phyloP scores from a whole-genome alignment of 2,113 vertebrate species.

The Cygnus buccinator region DNA sequence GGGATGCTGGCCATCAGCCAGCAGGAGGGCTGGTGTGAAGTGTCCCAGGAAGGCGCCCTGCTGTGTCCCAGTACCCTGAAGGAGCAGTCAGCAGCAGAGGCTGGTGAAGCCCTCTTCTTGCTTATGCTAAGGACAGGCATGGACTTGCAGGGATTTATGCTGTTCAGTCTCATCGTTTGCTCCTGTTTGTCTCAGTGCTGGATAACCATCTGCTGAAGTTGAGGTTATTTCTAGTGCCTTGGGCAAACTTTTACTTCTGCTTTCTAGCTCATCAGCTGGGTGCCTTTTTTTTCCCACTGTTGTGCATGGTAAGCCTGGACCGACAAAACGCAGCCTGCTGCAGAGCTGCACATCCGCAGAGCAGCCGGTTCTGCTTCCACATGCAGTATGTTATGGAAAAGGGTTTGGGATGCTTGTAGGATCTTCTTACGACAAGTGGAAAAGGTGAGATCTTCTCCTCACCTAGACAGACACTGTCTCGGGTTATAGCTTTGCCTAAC shows the following conservation, averaged over 20 bases:
- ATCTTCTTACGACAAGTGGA: background rate
- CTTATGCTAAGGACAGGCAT: background rate
- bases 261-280: background rate
- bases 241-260: background rate
- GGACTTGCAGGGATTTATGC: background rate
- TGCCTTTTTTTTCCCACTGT: background rate
- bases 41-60: background rate
- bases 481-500: background rate
- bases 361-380: background rate
- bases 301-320: background rate
- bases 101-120: background rate
- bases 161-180: background rate
- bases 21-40: background rate
- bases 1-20: background rate
- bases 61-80: background rate
- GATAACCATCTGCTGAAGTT: background rate
- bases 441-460: background rate
- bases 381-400: background rate
- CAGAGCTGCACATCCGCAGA: rapidly evolving
- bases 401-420: background rate
- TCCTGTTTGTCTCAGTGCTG: background rate
- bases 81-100: background rate
- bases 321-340: background rate
- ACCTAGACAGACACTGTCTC: rapidly evolving
- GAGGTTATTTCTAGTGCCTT: background rate